A percentile compares a stretch with the other conserved stretches of the same genome.
These are phyloP conservation scores for Allygus modestus DNA, from an alignment of 2,888 invertebrate genomes.

Conservation along the genomic window DNA sequence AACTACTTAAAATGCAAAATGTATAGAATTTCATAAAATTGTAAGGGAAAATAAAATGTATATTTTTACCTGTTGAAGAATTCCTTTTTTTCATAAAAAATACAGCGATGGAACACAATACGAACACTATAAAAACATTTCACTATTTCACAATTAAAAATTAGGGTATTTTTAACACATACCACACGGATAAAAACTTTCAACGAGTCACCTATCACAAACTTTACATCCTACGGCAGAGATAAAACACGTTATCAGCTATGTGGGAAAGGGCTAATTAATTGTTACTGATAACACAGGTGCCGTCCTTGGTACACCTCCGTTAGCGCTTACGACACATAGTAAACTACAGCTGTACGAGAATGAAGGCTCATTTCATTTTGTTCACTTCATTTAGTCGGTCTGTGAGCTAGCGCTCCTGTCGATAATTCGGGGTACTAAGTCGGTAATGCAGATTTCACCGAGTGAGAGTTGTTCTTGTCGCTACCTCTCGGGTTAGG, in stretches of 20 bases:
- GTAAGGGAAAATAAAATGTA: neutral
- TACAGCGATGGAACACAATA: neutral
- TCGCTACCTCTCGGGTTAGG: neutral
- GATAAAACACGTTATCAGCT: slow-evolving; percentile 3
- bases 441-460: slow-evolving; percentile 1
- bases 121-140: neutral
- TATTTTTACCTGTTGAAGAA: slow-evolving; percentile 41
- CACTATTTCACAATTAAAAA: neutral
- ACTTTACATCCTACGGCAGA: slow-evolving; percentile 7
- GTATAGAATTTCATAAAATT: too few species aligned
- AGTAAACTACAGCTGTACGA: neutral
- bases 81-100: neutral
- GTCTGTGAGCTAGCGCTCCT: neutral
- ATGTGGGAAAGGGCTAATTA: neutral
- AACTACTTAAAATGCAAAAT: too few species aligned
- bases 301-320: neutral
- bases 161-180: neutral
- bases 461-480: neutral
- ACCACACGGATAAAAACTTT: neutral
- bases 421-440: neutral
- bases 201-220: neutral
- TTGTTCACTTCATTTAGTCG: neutral
- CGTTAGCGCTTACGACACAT: neutral
- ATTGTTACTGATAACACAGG: slow-evolving; percentile 14
- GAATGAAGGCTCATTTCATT: slow-evolving; percentile 7